Evolutionary conservation across 1,140 invertebrate species (phyloP).

Genomic region (Melipona quadrifasciata): DNA sequence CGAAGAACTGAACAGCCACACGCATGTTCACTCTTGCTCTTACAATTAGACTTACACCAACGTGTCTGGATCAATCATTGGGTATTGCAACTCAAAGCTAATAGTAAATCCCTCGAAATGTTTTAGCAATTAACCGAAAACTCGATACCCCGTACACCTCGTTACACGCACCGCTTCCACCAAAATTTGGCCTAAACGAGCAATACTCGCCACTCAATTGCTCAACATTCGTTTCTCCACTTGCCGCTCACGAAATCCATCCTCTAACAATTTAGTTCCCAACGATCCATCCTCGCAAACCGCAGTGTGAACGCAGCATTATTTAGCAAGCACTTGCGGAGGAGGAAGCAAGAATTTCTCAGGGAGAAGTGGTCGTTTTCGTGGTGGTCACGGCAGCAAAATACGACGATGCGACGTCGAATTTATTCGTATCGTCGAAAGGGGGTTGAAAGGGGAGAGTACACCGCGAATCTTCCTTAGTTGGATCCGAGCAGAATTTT

Average conservation of each 20-base stretch:
- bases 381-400: neutral
- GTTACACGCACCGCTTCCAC: neutral
- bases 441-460: neutral
- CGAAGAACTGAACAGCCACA: neutral
- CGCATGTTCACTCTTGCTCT: too few relatives aligned
- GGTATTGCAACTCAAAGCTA: neutral
- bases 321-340: conserved; percentile 23
- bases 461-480: neutral
- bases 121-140: neutral
- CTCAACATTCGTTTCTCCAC: neutral
- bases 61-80: neutral
- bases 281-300: neutral
- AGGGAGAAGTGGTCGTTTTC: neutral
- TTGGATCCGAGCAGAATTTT: neutral
- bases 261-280: neutral
- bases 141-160: neutral
- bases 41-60: too few relatives aligned
- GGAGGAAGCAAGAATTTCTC: neutral
- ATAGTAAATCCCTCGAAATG: neutral
- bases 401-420: conserved; percentile 3
- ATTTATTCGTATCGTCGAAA: conserved; percentile 11
- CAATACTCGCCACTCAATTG: neutral
- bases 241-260: neutral
- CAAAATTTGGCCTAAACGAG: neutral
- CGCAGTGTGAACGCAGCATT: neutral